phyloP scores from a whole-genome alignment of 2,797 vertebrate species.

The Sebastes iracundus region DNA sequence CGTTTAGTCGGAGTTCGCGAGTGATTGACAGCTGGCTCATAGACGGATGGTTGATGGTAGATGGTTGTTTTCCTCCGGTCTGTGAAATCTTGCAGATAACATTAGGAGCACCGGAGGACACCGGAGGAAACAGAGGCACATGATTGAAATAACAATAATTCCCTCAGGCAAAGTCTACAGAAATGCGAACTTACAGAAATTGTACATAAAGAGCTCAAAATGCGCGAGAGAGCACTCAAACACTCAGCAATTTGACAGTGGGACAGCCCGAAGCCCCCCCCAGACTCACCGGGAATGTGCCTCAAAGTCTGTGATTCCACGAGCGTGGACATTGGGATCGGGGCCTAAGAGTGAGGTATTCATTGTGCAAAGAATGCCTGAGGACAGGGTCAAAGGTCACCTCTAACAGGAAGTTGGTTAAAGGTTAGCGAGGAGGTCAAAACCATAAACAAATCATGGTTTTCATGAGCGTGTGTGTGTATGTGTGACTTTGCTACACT shows the following conservation, averaged over 20 bases:
- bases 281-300: not conserved
- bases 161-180: not conserved
- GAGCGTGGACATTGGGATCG: not conserved
- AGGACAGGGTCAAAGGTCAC: constrained; percentile 14
- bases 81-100: too few relatives aligned
- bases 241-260: not conserved
- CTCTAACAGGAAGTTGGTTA: not conserved
- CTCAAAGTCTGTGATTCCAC: not conserved
- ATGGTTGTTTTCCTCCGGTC: too few relatives aligned
- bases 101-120: too few relatives aligned
- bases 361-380: not conserved
- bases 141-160: not conserved
- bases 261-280: too few relatives aligned
- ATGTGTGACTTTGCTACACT: not conserved
- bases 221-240: not conserved
- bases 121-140: too few relatives aligned
- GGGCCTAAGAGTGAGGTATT: not conserved
- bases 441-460: not conserved
- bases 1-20: too few relatives aligned
- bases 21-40: too few relatives aligned
- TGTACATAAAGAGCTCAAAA: not conserved
- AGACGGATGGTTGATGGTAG: too few relatives aligned
- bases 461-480: not conserved
- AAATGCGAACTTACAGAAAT: not conserved
- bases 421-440: not conserved